Percentiles rank a stretch among this genome's conserved stretches.
These are phyloP conservation scores for Phthorimaea operculella DNA, from an alignment of 1,140 invertebrate genomes.

Conservation along the genomic window DNA sequence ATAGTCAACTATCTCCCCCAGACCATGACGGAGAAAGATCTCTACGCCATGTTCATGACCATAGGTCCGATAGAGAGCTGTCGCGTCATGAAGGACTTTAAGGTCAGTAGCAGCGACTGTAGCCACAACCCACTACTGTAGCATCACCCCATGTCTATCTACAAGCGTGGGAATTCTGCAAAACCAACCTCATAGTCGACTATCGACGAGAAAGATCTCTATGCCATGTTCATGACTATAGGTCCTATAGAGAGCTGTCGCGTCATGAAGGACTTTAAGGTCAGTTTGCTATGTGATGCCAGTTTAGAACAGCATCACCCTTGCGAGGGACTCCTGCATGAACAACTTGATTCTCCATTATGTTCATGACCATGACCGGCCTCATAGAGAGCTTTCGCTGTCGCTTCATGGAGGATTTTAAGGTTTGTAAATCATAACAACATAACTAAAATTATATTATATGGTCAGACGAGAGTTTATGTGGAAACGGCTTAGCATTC, in stretches of 20 bases:
- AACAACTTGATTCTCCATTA: too few relatives aligned
- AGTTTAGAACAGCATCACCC: too few relatives aligned
- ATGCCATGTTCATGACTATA: conserved; percentile 87
- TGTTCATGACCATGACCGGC: too few relatives aligned
- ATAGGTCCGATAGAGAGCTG: conserved; percentile 90
- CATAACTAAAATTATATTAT: too few relatives aligned
- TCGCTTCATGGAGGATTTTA: too few relatives aligned
- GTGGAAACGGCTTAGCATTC: too few relatives aligned
- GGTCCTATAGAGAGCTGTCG: conserved; percentile 89
- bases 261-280: conserved; percentile 92
- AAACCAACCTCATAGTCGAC: conserved; percentile 93
- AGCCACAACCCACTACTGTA: too few relatives aligned
- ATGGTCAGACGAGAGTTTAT: too few relatives aligned
- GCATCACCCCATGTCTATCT: too few relatives aligned
- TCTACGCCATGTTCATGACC: conserved; percentile 87
- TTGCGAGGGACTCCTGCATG: too few relatives aligned
- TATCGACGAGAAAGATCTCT: conserved; percentile 94
- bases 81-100: conserved; percentile 91
- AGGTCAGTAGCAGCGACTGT: conserved; percentile 74
- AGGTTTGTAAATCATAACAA: too few relatives aligned
- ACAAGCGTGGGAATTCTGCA: conserved; percentile 45
- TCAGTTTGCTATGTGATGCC: conserved; percentile 35
- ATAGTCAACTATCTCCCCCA: conserved; percentile 98
- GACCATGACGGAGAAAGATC: conserved; percentile 90
- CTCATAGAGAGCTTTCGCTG: too few relatives aligned